Base-by-base conservation (phyloP, 2,888 invertebrate genomes). In the Trichogramma dendrolimi region DNA sequence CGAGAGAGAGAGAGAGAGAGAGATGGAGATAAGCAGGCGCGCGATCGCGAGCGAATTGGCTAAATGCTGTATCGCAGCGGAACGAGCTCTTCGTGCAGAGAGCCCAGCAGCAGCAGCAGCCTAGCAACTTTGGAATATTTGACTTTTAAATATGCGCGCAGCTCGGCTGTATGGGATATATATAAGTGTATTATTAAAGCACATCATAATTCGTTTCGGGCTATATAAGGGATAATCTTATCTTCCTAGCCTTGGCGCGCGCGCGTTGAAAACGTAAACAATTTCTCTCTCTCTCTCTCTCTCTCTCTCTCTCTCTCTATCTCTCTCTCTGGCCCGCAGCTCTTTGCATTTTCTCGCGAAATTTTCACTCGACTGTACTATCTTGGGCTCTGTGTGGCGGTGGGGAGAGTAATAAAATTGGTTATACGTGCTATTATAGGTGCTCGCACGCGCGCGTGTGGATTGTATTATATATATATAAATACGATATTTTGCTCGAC, bases 201-300 rank as follows among this genome's bases (percentile, higher is more conserved):
- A 14, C 14, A 14, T 14, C 14, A 14, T 14, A 14, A 14, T 14
- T 14, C 14, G 14, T 14, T 14, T 14, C 14, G 14, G 14, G 14
- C 14, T 14, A 14, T 14, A 14, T 14, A 14, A 14, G 14, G 14
- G 67, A 71, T 70, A 71, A 67, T 65, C 68, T 67, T 67, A 64
- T 67, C 68, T 68, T 62, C 58, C 60, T 61, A 55, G 65, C 61
- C 63, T 55, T 72, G 71, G 69, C 67, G 64, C 60, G 47, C 39
- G 48, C 11, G 39, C n/a, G 6, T 40, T 76, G 76, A 75, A 75
- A 75, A 72, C 71, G 67, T 14, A 14, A 14, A 14, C 14, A 14
- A 14, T 14, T 14, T 14, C 63, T 52, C 52, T n/a, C 43, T 39
- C 54, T 40, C 42, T 51, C 51, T 51, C 51, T 51, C 51, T 4